A percentile compares a stretch with the other conserved stretches of the same genome.
phyloP scores from a whole-genome alignment of 2,888 invertebrate species.

The Drosophila anceps region DNA sequence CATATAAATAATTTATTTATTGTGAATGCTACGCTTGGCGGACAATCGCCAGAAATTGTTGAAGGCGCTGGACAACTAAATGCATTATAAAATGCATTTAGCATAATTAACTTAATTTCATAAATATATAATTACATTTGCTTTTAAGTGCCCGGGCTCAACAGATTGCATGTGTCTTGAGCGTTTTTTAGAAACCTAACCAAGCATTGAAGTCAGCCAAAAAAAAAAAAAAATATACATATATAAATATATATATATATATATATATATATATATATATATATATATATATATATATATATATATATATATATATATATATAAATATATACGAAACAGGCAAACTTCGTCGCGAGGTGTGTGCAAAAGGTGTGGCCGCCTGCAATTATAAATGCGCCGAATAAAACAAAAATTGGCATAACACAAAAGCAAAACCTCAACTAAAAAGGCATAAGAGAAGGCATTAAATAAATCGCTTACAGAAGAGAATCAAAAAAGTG shows the following conservation, averaged over 20 bases:
- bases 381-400: constrained; percentile 67
- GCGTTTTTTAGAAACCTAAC: constrained; percentile 76
- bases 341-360: constrained; percentile 46
- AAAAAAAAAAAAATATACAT: constrained; percentile 34
- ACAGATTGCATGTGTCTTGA: constrained; percentile 60
- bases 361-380: constrained; percentile 69
- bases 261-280: background rate
- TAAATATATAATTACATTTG: constrained; percentile 76
- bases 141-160: constrained; percentile 50
- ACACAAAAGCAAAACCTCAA: constrained; percentile 60
- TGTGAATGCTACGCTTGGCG: constrained; percentile 64
- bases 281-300: background rate
- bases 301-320: constrained; percentile 17
- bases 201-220: constrained; percentile 61
- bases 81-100: constrained; percentile 73
- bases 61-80: constrained; percentile 54
- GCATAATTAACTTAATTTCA: constrained; percentile 76
- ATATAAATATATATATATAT: too few species aligned
- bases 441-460: constrained; percentile 72
- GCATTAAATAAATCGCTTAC: constrained; percentile 70
- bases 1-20: constrained; percentile 65
- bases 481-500: constrained; percentile 19
- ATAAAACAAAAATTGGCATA: constrained; percentile 43
- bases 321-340: constrained; percentile 1
- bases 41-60: constrained; percentile 9